Conservation (phyloP, 2,888 invertebrate species). For the Tetramorium bicarinatum region DNA sequence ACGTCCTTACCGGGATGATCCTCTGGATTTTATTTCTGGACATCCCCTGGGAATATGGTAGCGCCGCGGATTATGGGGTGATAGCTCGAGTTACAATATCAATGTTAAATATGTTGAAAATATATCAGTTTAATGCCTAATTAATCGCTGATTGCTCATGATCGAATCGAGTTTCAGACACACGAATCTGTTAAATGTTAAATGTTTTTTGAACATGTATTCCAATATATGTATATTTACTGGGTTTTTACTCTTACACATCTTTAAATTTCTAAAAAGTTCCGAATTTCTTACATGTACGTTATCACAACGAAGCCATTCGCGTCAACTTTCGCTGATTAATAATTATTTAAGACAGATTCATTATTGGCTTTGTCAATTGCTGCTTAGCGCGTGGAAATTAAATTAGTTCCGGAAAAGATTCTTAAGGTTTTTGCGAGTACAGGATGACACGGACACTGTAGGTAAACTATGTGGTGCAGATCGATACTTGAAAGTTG, state of each 20-base stretch:
- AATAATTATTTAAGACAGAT: neutral
- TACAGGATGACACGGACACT: constrained; percentile 38
- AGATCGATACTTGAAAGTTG: constrained; percentile 76
- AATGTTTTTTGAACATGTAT: neutral
- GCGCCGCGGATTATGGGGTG: constrained; percentile 55
- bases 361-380: constrained; percentile 20
- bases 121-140: constrained; percentile 61
- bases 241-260: neutral
- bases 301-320: neutral
- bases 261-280: neutral
- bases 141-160: constrained; percentile 52
- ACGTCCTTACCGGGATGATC: constrained; percentile 68
- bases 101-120: constrained; percentile 73
- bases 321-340: neutral
- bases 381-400: constrained; percentile 17
- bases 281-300: neutral
- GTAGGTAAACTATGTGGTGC: constrained; percentile 61
- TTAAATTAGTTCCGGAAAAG: constrained; percentile 48
- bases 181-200: neutral
- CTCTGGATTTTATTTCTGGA: constrained; percentile 76
- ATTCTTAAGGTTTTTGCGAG: constrained; percentile 57
- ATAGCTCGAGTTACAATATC: constrained; percentile 57
- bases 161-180: constrained; percentile 14
- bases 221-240: neutral
- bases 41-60: constrained; percentile 65